phyloP scores from a whole-genome alignment of 2,113 vertebrate genomes.

The Brachyistius frenatus region DNA sequence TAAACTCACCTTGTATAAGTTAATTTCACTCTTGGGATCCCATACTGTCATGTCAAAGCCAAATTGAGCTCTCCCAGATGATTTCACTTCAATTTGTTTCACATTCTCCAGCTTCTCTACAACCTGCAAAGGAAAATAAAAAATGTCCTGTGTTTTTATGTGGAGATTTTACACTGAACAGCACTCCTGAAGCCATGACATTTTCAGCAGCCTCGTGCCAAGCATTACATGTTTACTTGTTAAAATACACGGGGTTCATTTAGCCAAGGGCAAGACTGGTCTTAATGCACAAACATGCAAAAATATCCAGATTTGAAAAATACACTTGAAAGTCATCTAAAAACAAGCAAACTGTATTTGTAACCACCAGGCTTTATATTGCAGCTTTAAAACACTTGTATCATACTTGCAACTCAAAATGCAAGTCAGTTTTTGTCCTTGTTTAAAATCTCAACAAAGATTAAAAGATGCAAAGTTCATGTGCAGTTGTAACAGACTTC shows the following conservation, averaged over 20 bases:
- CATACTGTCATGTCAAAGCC: conserved; percentile 88
- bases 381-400: background rate
- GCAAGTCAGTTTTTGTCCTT: background rate
- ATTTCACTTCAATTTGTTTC: conserved; percentile 86
- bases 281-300: background rate
- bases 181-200: background rate
- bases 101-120: conserved; percentile 82
- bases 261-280: background rate
- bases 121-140: conserved; percentile 76
- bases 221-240: background rate
- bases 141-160: background rate
- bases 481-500: background rate
- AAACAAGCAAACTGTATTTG: background rate
- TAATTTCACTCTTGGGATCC: conserved; percentile 83
- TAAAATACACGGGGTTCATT: background rate
- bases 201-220: background rate
- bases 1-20: conserved; percentile 89
- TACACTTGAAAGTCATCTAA: background rate
- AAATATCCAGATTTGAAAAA: background rate
- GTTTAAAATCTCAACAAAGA: background rate
- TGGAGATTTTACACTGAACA: background rate
- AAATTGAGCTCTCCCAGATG: conserved; percentile 84
- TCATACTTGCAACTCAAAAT: conserved; percentile 1
- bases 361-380: background rate
- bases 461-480: conserved; percentile 9